Evolutionary conservation across 1,140 invertebrate species (phyloP).

Genomic region (Ceratina japonica): DNA sequence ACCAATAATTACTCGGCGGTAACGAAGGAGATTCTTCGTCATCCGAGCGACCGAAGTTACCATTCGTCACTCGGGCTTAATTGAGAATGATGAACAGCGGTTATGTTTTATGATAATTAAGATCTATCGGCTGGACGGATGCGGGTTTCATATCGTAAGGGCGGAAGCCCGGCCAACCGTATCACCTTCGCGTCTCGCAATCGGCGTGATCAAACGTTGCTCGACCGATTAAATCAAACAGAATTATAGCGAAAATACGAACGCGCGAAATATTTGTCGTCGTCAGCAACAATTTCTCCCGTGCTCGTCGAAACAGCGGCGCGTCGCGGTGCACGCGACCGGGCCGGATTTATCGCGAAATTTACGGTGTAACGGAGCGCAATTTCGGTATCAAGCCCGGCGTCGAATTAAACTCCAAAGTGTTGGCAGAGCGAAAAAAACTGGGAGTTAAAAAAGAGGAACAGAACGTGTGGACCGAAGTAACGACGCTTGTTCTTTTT

Average conservation of each 20-base stretch:
- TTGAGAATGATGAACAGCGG: slow-evolving; percentile 57
- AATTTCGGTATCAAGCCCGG: slow-evolving; percentile 40
- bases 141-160: slow-evolving; percentile 19
- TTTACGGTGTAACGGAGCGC: slow-evolving; percentile 50
- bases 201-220: neutral
- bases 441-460: neutral
- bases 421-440: neutral
- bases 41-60: neutral
- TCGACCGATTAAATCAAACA: slow-evolving; percentile 34
- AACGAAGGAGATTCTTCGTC: slow-evolving; percentile 46
- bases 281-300: slow-evolving; percentile 45
- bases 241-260: slow-evolving; percentile 38
- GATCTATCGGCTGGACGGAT: slow-evolving; percentile 45
- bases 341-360: slow-evolving; percentile 46
- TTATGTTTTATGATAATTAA: slow-evolving; percentile 56
- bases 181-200: slow-evolving; percentile 1
- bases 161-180: too few species aligned
- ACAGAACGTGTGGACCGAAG: too few species aligned
- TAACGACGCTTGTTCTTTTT: too few species aligned
- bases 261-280: slow-evolving; percentile 44
- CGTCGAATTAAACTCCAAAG: slow-evolving; percentile 33
- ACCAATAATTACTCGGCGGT: neutral
- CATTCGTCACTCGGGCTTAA: slow-evolving; percentile 55
- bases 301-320: slow-evolving; percentile 31
- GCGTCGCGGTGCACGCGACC: slow-evolving; percentile 10